Base-by-base conservation (phyloP, 2,113 vertebrate species). In the Athene noctua region DNA sequence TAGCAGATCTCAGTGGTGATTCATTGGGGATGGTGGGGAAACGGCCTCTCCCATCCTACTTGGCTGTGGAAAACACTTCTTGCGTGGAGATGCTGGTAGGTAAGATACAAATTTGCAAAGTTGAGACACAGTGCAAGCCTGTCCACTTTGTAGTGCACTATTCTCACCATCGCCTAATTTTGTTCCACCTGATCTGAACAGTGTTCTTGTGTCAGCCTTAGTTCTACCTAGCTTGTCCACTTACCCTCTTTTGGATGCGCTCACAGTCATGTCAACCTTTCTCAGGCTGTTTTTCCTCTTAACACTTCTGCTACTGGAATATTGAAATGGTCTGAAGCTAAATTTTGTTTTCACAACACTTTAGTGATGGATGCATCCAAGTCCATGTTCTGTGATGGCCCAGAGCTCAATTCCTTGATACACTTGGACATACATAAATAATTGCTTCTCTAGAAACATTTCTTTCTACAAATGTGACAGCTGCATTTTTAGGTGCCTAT, bases 91-190 rank as follows among this genome's bases (percentile, higher is more conserved):
- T 54, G 18, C 68, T 63, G 25, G 23, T 23, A 40, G 23, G 32
- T 27, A 44, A 57, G 17, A 27, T 0, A 13, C 0, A 0, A 10
- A 17, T 46, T 46, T 51, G 34, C 7, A 17, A 21, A 71, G 30
- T 4, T 86, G 22, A 61, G 27, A 65, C 78, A 46, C 38, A 9
- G 10, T 79, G 18, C 13, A 65, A 74, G 30, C 10, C 26, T 86
- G 26, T 66, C 27, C 6, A 4, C 27, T 62, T 57, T 19, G 3
- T 44, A 47, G 40, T 11, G 15, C 5, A 3, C 20, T 86, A 2
- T 83, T 77, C 42, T 85, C 30, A n/a, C 36, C 4, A 5, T 38
- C 30, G 17, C 15, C 10, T 52, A 6, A 23, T 71, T 92, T 58
- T 72, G 30, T 89, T 72, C 30, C 9, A 11, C 38, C 9, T 58